Conservation (phyloP, 1,140 invertebrate species). For the Drosophila grimshawi region DNA sequence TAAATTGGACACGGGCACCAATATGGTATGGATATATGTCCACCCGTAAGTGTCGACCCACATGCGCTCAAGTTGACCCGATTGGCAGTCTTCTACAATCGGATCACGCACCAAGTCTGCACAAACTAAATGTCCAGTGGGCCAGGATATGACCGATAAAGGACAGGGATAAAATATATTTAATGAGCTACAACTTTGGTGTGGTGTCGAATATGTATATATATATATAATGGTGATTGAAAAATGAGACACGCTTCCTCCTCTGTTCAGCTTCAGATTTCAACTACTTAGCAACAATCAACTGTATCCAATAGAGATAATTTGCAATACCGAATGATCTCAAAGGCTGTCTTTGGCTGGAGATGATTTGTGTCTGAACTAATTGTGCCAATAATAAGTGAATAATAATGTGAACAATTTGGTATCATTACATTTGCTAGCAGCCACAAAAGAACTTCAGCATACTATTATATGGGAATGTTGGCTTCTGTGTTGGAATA, state of each 20-base stretch:
- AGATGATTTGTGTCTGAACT: too few relatives aligned
- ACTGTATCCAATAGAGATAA: background rate
- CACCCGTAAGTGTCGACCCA: too few relatives aligned
- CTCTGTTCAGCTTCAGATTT: background rate
- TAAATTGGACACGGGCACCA: too few relatives aligned
- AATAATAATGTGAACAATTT: conserved; percentile 75
- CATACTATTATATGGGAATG: conserved; percentile 28
- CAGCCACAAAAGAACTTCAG: conserved; percentile 63
- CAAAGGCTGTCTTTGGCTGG: background rate
- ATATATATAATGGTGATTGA: too few relatives aligned
- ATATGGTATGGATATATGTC: too few relatives aligned
- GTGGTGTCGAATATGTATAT: too few relatives aligned
- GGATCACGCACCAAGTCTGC: background rate
- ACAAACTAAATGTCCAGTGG: background rate
- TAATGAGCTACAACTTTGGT: too few relatives aligned
- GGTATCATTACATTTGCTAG: conserved; percentile 57
- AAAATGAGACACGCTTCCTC: too few relatives aligned
- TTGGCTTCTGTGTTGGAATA: conserved; percentile 19
- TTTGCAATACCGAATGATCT: conserved; percentile 20
- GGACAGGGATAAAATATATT: too few relatives aligned
- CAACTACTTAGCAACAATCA: background rate
- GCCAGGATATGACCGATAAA: too few relatives aligned
- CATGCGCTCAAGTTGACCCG: too few relatives aligned
- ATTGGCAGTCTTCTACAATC: background rate
- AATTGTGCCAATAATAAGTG: conserved; percentile 61